Evolutionary conservation across 2,888 invertebrate species (phyloP), one percentile per base, ranked within the genome.

Genomic region (Hofmannophila pseudospretella): DNA sequence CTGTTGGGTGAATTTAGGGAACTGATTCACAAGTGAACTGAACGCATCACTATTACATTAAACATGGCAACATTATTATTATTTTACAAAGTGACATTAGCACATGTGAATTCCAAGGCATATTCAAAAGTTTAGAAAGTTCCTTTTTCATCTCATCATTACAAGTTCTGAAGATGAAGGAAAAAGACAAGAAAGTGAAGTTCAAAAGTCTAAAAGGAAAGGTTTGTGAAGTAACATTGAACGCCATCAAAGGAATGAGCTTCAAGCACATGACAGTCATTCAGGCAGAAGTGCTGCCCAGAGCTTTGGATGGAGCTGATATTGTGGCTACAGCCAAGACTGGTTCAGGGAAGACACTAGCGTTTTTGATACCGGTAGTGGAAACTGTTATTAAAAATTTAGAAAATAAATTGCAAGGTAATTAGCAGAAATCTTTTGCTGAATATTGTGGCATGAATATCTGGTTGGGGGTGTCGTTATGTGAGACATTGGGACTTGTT

Each of bases 291-390:
- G 89, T 96, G 2, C 92, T 99, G 61, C 96, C 97, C 0, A 92
- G 93, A 28, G 88, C 98, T 13, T 75, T 99, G 35, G 93, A 96
- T 69, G 98, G 97, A 2, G 86, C 93, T 45, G 98, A 99, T 88
- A 84, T 99, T 39, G 94, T 99, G 13, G 98, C 96, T 14, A 93
- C 97, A 37, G 99, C 99, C 0, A 95, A 95, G 80, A 99, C 99
- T 8, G 99, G 99, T 0, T 97, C 97, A 38, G 98, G 98, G 33
- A 99, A 99, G 87, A 99, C 99, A 0, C 77, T 99, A 38, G 96
- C 98, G 0, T 99, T 99, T 70, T 89, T 99, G 1, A 92, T 99
- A 45, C 99, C 99, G 4, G 94, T 94, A 7, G 88, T 99, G n/a
- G 98, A 99, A 78, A 84, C 95, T 33, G 92, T 97, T 36, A 87